A percentile compares a stretch with the other conserved stretches of the same genome.
Conservation (phyloP, 2,797 vertebrate species). For the Lerista edwardsae region DNA sequence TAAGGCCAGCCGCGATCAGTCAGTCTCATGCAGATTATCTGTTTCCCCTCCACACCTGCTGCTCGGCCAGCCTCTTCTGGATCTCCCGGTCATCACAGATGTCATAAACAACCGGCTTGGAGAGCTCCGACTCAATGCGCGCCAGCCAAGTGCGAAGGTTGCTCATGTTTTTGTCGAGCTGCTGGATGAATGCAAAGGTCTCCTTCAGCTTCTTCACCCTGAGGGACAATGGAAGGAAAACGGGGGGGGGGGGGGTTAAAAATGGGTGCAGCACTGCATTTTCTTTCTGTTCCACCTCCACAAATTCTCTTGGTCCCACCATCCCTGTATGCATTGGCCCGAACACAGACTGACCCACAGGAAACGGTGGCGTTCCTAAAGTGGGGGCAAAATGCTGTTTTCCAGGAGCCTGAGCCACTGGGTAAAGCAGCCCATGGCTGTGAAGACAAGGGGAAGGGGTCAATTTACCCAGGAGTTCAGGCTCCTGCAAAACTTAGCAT, state of each 20-base stretch:
- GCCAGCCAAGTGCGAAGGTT: slow-evolving; percentile 93
- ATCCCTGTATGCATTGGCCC: not conserved
- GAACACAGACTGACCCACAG: too few relatives aligned
- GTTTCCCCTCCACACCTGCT: slow-evolving; percentile 83
- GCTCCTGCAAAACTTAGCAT: too few relatives aligned
- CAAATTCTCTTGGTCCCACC: not conserved
- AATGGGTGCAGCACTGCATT: not conserved
- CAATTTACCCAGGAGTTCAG: too few relatives aligned
- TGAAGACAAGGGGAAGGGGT: too few relatives aligned
- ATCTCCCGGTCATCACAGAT: slow-evolving; percentile 92
- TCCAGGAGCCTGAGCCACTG: too few relatives aligned
- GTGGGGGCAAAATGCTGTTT: too few relatives aligned
- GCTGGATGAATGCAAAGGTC: slow-evolving; percentile 92
- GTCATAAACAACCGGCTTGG: slow-evolving; percentile 89
- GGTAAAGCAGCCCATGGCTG: too few relatives aligned
- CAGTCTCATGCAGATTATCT: slow-evolving; percentile 48
- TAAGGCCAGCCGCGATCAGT: not conserved
- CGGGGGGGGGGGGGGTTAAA: not conserved
- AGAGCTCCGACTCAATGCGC: slow-evolving; percentile 90
- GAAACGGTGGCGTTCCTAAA: too few relatives aligned
- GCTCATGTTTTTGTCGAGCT: slow-evolving; percentile 95
- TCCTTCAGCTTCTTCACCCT: slow-evolving; percentile 98
- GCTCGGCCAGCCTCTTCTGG: slow-evolving; percentile 91
- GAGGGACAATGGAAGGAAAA: slow-evolving; percentile 48
- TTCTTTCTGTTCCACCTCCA: not conserved